phyloP scores from a whole-genome alignment of 2,888 invertebrate species.

The Chironomus riparius region DNA sequence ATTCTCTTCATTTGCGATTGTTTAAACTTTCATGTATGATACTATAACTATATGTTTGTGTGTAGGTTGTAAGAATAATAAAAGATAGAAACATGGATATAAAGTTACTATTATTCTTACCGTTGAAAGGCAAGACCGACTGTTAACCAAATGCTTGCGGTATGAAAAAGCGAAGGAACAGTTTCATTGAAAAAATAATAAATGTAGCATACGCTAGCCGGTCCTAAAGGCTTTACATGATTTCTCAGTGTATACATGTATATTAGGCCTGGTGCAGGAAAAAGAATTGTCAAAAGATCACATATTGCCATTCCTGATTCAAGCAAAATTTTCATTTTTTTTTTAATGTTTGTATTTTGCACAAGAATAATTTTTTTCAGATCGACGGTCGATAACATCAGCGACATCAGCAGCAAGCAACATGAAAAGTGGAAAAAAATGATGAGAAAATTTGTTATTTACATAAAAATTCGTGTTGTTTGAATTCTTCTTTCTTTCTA shows the following conservation, averaged over 20 bases:
- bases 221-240: constrained; percentile 71
- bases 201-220: constrained; percentile 33
- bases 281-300: constrained; percentile 85
- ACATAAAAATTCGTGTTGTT: background rate
- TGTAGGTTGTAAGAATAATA: too few relatives aligned
- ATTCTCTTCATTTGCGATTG: too few relatives aligned
- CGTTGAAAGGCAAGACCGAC: constrained; percentile 83
- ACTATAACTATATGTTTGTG: too few relatives aligned
- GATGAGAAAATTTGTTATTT: background rate
- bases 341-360: background rate
- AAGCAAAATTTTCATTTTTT: background rate
- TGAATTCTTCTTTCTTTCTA: background rate
- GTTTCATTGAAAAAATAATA: constrained; percentile 24
- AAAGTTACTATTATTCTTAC: constrained; percentile 32
- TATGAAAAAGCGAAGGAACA: constrained; percentile 61
- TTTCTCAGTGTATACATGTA: constrained; percentile 88
- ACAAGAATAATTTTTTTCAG: background rate
- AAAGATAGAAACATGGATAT: background rate
- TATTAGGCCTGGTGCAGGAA: constrained; percentile 84
- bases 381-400: background rate
- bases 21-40: too few relatives aligned
- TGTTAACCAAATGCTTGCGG: constrained; percentile 89
- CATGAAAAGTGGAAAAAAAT: background rate
- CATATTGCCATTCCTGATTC: constrained; percentile 77
- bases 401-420: too few relatives aligned